Percentiles rank a stretch among this genome's conserved stretches.
Evolutionary conservation across 1,140 invertebrate genomes (phyloP).

Genomic region (Drosophila erecta): DNA sequence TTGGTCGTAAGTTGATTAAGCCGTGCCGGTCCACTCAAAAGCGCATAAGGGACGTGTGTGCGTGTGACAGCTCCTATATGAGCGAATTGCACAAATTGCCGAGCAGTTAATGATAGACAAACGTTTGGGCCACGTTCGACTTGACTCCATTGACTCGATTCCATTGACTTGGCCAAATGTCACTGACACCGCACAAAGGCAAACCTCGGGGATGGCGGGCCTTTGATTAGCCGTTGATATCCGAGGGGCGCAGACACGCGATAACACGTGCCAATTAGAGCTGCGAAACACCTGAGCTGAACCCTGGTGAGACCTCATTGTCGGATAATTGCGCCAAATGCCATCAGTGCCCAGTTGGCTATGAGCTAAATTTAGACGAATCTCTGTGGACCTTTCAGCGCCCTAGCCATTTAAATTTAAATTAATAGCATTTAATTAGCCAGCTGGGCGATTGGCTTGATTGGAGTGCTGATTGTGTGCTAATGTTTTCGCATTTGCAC

Average conservation of each 20-base stretch:
- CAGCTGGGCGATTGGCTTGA: slow-evolving; percentile 41
- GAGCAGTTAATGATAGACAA: slow-evolving; percentile 74
- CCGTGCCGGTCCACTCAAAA: slow-evolving; percentile 47
- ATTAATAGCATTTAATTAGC: slow-evolving; percentile 65
- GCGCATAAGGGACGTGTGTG: slow-evolving; percentile 35
- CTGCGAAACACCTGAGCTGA: slow-evolving; percentile 49
- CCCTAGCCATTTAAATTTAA: slow-evolving; percentile 51
- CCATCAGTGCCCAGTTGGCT: neutral
- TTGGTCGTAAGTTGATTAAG: slow-evolving; percentile 77
- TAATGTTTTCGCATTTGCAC: slow-evolving; percentile 23
- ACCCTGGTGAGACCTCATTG: slow-evolving; percentile 6
- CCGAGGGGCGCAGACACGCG: slow-evolving; percentile 25
- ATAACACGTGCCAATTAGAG: slow-evolving; percentile 69
- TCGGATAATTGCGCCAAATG: slow-evolving; percentile 46
- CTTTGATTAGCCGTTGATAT: slow-evolving; percentile 39
- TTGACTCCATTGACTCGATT: slow-evolving; percentile 4
- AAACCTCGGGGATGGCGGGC: neutral
- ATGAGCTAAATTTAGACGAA: slow-evolving; percentile 42
- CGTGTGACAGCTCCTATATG: slow-evolving; percentile 25
- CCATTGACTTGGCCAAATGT: slow-evolving; percentile 21
- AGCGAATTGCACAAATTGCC: slow-evolving; percentile 57
- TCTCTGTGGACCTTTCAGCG: slow-evolving; percentile 15
- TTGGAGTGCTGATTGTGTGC: slow-evolving; percentile 12
- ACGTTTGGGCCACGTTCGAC: slow-evolving; percentile 58
- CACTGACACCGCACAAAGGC: slow-evolving; percentile 39